phyloP scores from a whole-genome alignment of 2,113 vertebrate species.

The Lepus timidus region DNA sequence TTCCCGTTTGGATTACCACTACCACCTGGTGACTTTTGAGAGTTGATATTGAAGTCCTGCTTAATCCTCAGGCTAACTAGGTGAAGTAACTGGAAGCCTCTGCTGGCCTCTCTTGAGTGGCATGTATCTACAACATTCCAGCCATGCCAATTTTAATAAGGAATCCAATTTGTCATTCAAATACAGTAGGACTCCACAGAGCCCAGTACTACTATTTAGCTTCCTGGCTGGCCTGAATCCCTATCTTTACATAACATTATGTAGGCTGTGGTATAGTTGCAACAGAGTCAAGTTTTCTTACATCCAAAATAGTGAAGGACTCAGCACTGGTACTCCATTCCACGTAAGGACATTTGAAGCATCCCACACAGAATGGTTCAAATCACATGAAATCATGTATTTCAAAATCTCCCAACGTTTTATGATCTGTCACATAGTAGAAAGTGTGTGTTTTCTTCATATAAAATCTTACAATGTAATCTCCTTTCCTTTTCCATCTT shows the following conservation, averaged over 20 bases:
- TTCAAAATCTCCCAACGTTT: constrained; percentile 68
- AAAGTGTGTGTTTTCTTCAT: constrained; percentile 56
- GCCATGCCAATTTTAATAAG: neutral
- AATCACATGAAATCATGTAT: constrained; percentile 67
- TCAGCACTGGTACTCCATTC: constrained; percentile 76
- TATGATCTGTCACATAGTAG: constrained; percentile 56
- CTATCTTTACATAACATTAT: constrained; percentile 49
- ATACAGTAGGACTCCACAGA: neutral
- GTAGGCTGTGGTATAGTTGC: neutral
- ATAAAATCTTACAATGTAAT: constrained; percentile 37
- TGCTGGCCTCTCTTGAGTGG: neutral
- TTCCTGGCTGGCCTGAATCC: constrained; percentile 14
- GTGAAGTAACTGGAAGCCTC: neutral
- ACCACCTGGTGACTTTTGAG: constrained; percentile 20
- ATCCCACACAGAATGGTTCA: constrained; percentile 69
- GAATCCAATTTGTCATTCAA: neutral
- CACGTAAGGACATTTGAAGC: constrained; percentile 74
- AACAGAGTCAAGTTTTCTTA: constrained; percentile 78
- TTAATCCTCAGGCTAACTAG: constrained; percentile 57
- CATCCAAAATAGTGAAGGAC: constrained; percentile 68
- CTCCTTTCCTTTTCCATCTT: neutral
- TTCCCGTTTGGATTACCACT: neutral
- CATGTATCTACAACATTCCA: neutral
- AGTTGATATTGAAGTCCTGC: neutral
- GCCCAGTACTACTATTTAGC: neutral